Evolutionary conservation across 2,113 vertebrate species (phyloP), one percentile per base, ranked within the genome.

Genomic region (Grus americana): DNA sequence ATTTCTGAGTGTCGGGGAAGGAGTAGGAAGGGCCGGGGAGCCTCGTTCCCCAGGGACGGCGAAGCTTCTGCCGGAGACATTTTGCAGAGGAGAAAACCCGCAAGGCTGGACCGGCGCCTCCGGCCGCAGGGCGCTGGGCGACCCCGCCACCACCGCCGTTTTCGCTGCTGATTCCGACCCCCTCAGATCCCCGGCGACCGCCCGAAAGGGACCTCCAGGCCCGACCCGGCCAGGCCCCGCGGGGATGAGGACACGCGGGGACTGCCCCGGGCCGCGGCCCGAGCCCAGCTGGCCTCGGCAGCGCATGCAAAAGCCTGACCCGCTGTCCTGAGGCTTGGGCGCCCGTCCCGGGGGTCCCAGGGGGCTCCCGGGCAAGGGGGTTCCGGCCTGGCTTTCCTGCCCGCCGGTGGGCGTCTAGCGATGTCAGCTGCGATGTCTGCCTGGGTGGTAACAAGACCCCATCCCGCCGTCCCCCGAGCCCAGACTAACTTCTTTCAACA

Each of bases 401-500:
- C 90, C 71, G 93, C 52, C 92, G 78, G 72, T 93, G 93, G 94
- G 92, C 93, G 89, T 87, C 95, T 71, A 83, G 94, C 52, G 30
- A 82, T 96, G 97, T 97, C 97, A 95, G 79, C 84, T 70, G 73
- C 75, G 75, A 79, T 94, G 93, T 95, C 98, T 94, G 97, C 98
- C 95, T 99, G 98, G 98, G 98, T 99, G 99, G 98, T 98, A 98
- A 98, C 91, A 32, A 93, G 98, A 98, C 97, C 96, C 95, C 90
- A 95, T 95, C 95, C 97, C 94, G 90, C 97, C 96, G 97, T 96
- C 92, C 91, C 88, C 95, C 78, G 97, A 98, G 98, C 93, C 97
- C 95, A 91, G 97, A 95, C 98, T 98, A 98, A 98, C 97, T 98
- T 98, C 98, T 98, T 99, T 98, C 98, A 98, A 98, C 98, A 98